phyloP scores from a whole-genome alignment of 2,888 invertebrate genomes.

The Drosophila atroscutellata region DNA sequence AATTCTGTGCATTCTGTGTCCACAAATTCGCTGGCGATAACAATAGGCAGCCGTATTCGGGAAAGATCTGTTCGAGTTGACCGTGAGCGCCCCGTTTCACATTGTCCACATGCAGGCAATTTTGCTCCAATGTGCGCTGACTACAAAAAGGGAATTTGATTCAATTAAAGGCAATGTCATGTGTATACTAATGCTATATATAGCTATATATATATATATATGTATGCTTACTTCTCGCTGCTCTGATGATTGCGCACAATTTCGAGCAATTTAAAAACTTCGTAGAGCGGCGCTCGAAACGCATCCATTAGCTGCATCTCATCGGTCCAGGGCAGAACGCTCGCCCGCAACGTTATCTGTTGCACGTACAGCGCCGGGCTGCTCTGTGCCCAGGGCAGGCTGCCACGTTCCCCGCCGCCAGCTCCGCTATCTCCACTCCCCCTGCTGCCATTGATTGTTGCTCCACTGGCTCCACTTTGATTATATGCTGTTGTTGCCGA shows the following conservation, averaged over 20 bases:
- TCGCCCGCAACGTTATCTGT: constrained; percentile 90
- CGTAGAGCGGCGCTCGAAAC: constrained; percentile 94
- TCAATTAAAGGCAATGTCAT: constrained; percentile 63
- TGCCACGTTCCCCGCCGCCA: constrained; percentile 26
- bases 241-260: constrained; percentile 91
- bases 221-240: constrained; percentile 79
- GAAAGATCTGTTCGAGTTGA: constrained; percentile 89
- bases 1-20: constrained; percentile 93
- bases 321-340: constrained; percentile 94
- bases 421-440: constrained; percentile 11
- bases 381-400: constrained; percentile 87
- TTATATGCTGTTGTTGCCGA: constrained; percentile 28
- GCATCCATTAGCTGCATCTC: constrained; percentile 94
- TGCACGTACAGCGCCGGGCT: constrained; percentile 89
- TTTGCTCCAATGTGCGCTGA: constrained; percentile 90
- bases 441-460: constrained; percentile 40
- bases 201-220: constrained; percentile 13
- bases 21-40: constrained; percentile 97
- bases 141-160: constrained; percentile 84
- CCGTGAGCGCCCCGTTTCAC: constrained; percentile 86
- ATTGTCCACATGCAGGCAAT: constrained; percentile 94
- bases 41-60: constrained; percentile 95
- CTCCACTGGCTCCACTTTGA: constrained; percentile 40
- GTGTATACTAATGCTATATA: constrained; percentile 4
- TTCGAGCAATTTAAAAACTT: constrained; percentile 95